phyloP scores from a whole-genome alignment of 2,797 vertebrate species.

The Australoheros facetus region DNA sequence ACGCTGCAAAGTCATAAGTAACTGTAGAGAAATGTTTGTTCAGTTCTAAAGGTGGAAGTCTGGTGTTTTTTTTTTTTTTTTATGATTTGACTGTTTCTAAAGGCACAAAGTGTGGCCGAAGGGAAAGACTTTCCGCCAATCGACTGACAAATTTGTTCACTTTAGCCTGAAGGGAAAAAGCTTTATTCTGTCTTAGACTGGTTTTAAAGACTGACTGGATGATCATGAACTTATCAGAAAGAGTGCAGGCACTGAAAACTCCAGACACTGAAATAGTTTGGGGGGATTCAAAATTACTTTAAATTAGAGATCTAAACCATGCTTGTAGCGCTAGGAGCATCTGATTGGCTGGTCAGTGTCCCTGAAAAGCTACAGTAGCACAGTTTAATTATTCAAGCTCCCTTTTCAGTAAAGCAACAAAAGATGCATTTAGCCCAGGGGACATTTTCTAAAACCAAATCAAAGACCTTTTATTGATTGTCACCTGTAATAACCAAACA shows the following conservation, averaged over 20 bases:
- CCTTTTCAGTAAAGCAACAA: rapidly evolving
- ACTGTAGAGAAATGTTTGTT: background rate
- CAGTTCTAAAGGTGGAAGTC: background rate
- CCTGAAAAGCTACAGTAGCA: background rate
- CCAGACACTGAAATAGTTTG: background rate
- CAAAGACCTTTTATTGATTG: background rate
- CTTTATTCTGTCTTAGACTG: background rate
- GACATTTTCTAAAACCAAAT: background rate
- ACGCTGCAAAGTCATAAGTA: background rate
- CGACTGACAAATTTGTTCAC: background rate
- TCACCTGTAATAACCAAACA: background rate
- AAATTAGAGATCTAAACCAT: background rate
- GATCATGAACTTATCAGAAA: constrained; percentile 22
- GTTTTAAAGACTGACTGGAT: constrained; percentile 17
- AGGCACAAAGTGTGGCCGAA: constrained; percentile 42
- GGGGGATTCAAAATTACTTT: background rate
- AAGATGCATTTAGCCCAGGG: background rate
- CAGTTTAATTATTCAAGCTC: background rate
- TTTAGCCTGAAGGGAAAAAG: background rate
- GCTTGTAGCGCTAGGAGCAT: constrained; percentile 4
- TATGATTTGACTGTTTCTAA: constrained; percentile 5
- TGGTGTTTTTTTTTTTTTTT: background rate
- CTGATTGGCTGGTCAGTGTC: constrained; percentile 68
- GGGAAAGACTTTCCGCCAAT: background rate
- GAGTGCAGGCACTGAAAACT: background rate